phyloP scores from a whole-genome alignment of 2,113 vertebrate species.

The Alaudala cheleensis region DNA sequence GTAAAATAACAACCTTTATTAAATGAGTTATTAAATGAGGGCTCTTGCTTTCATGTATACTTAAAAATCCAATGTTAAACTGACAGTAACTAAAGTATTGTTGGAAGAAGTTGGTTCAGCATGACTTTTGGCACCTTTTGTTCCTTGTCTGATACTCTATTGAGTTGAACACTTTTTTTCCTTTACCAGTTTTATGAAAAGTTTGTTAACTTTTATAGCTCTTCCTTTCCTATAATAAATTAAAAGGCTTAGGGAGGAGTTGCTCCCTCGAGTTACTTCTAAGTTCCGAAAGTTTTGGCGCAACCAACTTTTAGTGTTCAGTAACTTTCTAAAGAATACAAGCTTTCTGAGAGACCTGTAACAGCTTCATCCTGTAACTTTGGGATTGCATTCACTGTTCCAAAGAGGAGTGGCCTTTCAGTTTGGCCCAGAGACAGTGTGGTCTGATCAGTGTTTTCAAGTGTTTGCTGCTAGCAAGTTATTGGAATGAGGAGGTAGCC shows the following conservation, averaged over 20 bases:
- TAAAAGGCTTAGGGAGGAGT: conserved; percentile 50
- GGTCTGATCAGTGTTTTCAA: conserved; percentile 15
- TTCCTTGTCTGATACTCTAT: neutral
- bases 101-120: neutral
- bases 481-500: conserved; percentile 3
- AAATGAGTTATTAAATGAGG: neutral
- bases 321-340: neutral
- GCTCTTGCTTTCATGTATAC: neutral
- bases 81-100: neutral
- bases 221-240: conserved; percentile 50
- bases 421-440: neutral
- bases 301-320: neutral
- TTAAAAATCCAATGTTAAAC: neutral
- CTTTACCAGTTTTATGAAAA: conserved; percentile 13
- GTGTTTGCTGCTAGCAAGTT: neutral
- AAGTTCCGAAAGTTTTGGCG: conserved; percentile 12
- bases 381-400: neutral
- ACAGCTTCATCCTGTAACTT: conserved; percentile 13
- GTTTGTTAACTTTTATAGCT: conserved; percentile 41
- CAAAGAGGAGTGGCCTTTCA: conserved; percentile 41
- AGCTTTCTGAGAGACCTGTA: conserved; percentile 31
- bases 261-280: conserved; percentile 3
- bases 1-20: neutral
- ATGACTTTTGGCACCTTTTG: conserved; percentile 28
- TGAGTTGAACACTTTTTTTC: neutral